A percentile compares a stretch with the other conserved stretches of the same genome.
Evolutionary conservation across 2,888 invertebrate genomes (phyloP).

Genomic region (Dynastes maya): DNA sequence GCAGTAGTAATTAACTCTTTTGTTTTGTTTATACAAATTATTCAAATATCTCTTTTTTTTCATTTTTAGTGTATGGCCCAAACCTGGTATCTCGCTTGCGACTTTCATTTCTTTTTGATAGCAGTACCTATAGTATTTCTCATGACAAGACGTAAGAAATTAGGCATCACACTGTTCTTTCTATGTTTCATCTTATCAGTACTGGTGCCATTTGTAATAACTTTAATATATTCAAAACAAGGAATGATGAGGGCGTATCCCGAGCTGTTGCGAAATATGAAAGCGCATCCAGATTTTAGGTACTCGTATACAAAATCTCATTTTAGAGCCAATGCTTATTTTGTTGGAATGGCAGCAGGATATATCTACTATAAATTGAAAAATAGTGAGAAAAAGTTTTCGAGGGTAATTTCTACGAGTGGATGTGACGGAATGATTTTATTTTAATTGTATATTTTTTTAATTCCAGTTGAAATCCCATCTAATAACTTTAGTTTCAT

Average conservation of each 20-base stretch:
- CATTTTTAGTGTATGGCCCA: constrained; percentile 77
- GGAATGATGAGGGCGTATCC: constrained; percentile 75
- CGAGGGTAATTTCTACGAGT: constrained; percentile 63
- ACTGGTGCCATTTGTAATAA: constrained; percentile 72
- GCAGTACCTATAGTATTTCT: constrained; percentile 72
- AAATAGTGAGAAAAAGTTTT: constrained; percentile 62
- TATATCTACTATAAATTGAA: constrained; percentile 69
- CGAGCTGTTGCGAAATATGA: constrained; percentile 73
- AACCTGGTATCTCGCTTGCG: constrained; percentile 82
- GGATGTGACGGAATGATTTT: too few relatives aligned
- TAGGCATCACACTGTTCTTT: constrained; percentile 68
- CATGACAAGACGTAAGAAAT: constrained; percentile 68
- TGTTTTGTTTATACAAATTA: neutral
- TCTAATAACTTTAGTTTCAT: constrained; percentile 68
- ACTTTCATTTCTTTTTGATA: constrained; percentile 79
- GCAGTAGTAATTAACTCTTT: neutral
- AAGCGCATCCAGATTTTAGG: constrained; percentile 72
- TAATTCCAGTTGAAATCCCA: constrained; percentile 72
- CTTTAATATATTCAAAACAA: constrained; percentile 71
- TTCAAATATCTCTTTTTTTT: neutral
- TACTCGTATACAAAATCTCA: constrained; percentile 76
- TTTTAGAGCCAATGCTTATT: constrained; percentile 74
- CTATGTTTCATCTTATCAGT: constrained; percentile 69
- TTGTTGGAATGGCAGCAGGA: constrained; percentile 75
- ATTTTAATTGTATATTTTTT: neutral